A percentile compares a stretch with the other conserved stretches of the same genome.
These are phyloP conservation scores for Drosophila pandora DNA, from an alignment of 1,140 invertebrate species.

Conservation along the genomic window DNA sequence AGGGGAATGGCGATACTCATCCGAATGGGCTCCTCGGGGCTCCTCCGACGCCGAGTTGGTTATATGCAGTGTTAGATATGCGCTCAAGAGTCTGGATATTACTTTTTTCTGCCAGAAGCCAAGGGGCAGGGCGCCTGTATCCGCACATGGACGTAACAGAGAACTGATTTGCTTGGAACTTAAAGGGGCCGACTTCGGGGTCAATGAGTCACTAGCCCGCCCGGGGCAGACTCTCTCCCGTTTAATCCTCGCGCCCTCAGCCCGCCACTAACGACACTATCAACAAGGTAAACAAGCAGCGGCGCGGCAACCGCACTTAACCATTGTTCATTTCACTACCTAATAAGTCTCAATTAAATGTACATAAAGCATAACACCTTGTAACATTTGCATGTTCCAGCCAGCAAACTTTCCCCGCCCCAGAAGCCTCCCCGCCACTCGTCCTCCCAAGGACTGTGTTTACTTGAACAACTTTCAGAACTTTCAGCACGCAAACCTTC, in stretches of 20 bases:
- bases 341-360: constrained; percentile 83
- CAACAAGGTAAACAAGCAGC: constrained; percentile 61
- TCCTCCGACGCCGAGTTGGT: background rate
- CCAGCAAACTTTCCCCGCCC: constrained; percentile 20
- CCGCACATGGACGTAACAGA: too few species aligned
- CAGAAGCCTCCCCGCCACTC: background rate
- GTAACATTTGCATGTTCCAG: constrained; percentile 72
- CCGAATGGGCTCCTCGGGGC: background rate
- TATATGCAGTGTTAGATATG: constrained; percentile 19
- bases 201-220: too few species aligned
- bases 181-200: too few species aligned
- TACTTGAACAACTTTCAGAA: constrained; percentile 57
- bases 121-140: too few species aligned
- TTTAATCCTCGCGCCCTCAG: background rate
- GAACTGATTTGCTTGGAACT: too few species aligned
- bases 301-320: constrained; percentile 37
- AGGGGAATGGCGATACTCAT: background rate
- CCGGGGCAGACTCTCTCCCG: background rate
- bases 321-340: constrained; percentile 61
- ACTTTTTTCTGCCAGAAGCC: too few species aligned
- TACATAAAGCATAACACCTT: constrained; percentile 82
- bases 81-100: constrained; percentile 17
- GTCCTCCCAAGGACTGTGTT: constrained; percentile 10
- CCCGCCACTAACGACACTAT: constrained; percentile 62
- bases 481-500: constrained; percentile 71